Evolutionary conservation across 2,888 invertebrate species (phyloP), one percentile per base, ranked within the genome.

Genomic region (Mechanitis mazaeus): DNA sequence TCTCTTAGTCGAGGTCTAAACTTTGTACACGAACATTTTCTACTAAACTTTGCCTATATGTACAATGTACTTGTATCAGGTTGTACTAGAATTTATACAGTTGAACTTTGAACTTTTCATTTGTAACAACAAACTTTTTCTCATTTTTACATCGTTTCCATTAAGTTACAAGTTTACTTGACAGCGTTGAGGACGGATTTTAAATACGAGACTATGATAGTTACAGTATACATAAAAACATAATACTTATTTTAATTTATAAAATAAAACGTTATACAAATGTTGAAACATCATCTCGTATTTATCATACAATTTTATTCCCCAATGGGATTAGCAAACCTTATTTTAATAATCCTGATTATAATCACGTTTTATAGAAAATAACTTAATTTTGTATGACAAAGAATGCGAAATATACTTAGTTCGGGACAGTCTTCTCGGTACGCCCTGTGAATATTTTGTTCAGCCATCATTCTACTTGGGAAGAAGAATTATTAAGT

Each of bases 401-500:
- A 55, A 55, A 62, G 45, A 66, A 64, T 60, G 35, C n/a, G 47
- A 55, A 58, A 54, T 46, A 33, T 81, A 81, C 79, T 83, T 64
- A 66, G 78, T 79, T 81, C 79, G 83, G 81, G 81, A 79, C 74
- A 80, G 79, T 81, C 79, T 74, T 69, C 70, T 71, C 72, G 77
- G 79, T 83, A 88, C 87, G 87, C 86, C 80, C 83, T 75, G 84
- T 87, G 89, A 89, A 90, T 88, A 90, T 88, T 89, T 85, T 82
- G 77, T 78, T 81, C 83, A 86, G 78, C 86, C 85, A 84, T 85
- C 89, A 89, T 86, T 84, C 85, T 75, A 87, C 87, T 89, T 88
- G 83, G 80, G 81, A 89, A 88, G 89, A 90, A 89, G 90, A 89
- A 90, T 90, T 90, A 90, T 89, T 89, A 90, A 90, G 87, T 90